Conservation (phyloP, 23 tunicate genomes). For the Ascidia mentula region DNA sequence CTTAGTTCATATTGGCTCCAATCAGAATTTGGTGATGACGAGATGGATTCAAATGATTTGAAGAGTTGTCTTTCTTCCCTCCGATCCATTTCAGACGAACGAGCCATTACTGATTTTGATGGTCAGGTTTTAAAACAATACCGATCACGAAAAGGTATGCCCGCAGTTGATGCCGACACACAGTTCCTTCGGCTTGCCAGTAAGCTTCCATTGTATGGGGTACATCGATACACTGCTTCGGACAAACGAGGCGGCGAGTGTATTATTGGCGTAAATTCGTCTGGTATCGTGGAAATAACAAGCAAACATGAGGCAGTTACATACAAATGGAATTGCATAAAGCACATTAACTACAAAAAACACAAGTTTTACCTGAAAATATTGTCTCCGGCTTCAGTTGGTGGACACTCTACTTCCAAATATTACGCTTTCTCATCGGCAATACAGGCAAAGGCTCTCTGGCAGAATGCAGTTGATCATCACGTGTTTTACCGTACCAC, state of each 20-base stretch:
- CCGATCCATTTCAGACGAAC: conserved; percentile 13
- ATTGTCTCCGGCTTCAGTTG: conserved; percentile 13
- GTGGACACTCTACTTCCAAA: conserved; percentile 29
- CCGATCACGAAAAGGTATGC: conserved; percentile 57
- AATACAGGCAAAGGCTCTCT: conserved; percentile 39
- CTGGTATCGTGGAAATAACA: conserved; percentile 46
- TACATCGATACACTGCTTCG: conserved; percentile 56
- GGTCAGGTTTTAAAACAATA: conserved; percentile 30
- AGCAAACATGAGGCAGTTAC: conserved; percentile 24
- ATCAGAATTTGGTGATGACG: conserved; percentile 62
- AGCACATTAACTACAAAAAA: conserved; percentile 62
- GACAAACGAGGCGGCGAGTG: conserved; percentile 26
- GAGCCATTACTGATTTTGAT: conserved; percentile 36
- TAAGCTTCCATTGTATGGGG: conserved; percentile 57
- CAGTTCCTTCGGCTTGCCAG: conserved; percentile 62
- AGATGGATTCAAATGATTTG: conserved; percentile 11
- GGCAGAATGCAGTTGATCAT: conserved; percentile 80
- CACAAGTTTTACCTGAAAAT: conserved; percentile 63
- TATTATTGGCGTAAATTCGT: conserved; percentile 44
- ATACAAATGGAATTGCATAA: conserved; percentile 52
- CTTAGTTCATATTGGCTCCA: conserved; percentile 77
- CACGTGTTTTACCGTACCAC: conserved; percentile 77
- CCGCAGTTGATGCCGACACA: conserved; percentile 69
- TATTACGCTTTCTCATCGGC: conserved; percentile 37
- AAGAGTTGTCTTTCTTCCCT: conserved; percentile 25